Conservation (phyloP, 2,113 vertebrate species). For the zebrafish (Danio rerio) region GRCz12tu NC_133195.1:30112501-30113000, state of each 20-base stretch:
- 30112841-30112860: background rate
- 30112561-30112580: slow-evolving; percentile 27
- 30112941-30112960: slow-evolving; percentile 1
- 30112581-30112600: slow-evolving; percentile 26
- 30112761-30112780: background rate
- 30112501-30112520: slow-evolving; percentile 8
- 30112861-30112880: background rate
- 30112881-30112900: background rate
- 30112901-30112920: background rate
- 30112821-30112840: slow-evolving; percentile 2
- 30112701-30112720: background rate
- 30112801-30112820: slow-evolving; percentile 47
- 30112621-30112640: slow-evolving; percentile 12
- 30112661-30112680: background rate
- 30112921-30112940: slow-evolving; percentile 17
- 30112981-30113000: background rate
- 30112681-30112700: background rate
- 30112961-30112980: slow-evolving; percentile 18
- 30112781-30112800: background rate
- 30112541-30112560: background rate
- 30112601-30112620: slow-evolving; percentile 49
- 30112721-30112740: background rate
- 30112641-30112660: slow-evolving; percentile 8
- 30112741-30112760: background rate
- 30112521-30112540: slow-evolving; percentile 7